phyloP scores from a whole-genome alignment of 2,797 vertebrate species.

The Phrynocephalus vlangalii region DNA sequence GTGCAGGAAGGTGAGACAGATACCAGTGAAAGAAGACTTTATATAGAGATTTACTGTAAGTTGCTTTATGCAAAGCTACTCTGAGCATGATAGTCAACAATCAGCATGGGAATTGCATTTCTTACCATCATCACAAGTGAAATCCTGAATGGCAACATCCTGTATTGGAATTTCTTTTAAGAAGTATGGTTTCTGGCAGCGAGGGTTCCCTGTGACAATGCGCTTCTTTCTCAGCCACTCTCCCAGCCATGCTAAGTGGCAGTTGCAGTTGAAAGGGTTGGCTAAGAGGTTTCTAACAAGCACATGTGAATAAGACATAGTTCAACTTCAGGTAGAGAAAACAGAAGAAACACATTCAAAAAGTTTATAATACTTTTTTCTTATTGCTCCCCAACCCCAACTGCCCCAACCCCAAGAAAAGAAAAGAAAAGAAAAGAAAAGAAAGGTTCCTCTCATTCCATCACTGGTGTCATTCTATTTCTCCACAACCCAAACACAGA shows the following conservation, averaged over 20 bases:
- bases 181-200: constrained; percentile 97
- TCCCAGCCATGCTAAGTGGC: constrained; percentile 95
- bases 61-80: neutral
- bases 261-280: constrained; percentile 99
- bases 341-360: neutral
- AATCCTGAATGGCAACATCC: constrained; percentile 97
- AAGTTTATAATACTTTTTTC: too few species aligned
- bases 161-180: constrained; percentile 98
- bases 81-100: too few species aligned
- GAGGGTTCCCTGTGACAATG: constrained; percentile 96
- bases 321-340: neutral
- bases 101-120: neutral
- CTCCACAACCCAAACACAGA: constrained; percentile 39
- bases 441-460: neutral
- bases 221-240: constrained; percentile 96
- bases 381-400: neutral
- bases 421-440: neutral
- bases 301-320: constrained; percentile 20
- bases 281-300: constrained; percentile 91
- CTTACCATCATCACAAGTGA: constrained; percentile 96
- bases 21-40: neutral
- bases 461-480: constrained; percentile 18
- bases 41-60: neutral
- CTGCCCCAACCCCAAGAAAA: neutral
- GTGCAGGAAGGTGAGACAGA: neutral